A percentile compares a stretch with the other conserved stretches of the same genome.
Conservation (phyloP, 2,888 invertebrate species). For the Stegana nigrithorax region DNA sequence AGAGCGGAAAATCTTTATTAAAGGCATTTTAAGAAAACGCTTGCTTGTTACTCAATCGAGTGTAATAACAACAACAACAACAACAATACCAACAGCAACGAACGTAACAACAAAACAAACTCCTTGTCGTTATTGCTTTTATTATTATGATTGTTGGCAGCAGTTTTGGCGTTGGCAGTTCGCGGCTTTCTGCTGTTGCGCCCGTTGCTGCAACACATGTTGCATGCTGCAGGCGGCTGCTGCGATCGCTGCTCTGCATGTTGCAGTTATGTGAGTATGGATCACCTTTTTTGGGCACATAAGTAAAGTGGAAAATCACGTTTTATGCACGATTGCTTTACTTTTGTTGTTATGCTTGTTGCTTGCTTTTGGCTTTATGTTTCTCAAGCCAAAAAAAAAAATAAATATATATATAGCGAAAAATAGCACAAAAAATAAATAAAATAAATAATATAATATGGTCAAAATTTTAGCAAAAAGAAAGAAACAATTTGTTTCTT, state of each 20-base stretch:
- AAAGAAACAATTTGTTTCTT: no score
- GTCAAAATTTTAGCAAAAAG: no score
- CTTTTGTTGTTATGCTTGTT: conserved; percentile 15
- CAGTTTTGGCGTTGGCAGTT: conserved; percentile 12
- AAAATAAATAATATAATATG: no score
- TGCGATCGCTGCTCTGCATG: conserved; percentile 37
- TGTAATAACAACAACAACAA: conserved; percentile 19
- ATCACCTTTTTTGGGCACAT: conserved; percentile 51
- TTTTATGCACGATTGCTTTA: conserved; percentile 43
- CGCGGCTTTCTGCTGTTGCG: background rate
- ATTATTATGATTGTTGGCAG: conserved; percentile 44
- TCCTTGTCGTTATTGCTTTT: conserved; percentile 29
- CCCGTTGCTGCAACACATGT: conserved; percentile 5
- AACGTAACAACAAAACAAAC: conserved; percentile 24
- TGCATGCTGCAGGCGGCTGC: conserved; percentile 13
- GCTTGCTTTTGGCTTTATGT: background rate
- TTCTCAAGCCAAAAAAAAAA: conserved; percentile 19
- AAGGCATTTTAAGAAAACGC: background rate
- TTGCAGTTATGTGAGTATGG: conserved; percentile 51
- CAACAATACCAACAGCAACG: conserved; percentile 20
- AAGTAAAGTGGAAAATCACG: conserved; percentile 58
- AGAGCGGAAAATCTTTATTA: background rate
- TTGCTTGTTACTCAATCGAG: conserved; percentile 1
- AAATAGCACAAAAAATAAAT: conserved; percentile 32
- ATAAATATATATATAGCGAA: background rate